Conservation (phyloP, 2,113 vertebrate species). For the Aegithalos caudatus region DNA sequence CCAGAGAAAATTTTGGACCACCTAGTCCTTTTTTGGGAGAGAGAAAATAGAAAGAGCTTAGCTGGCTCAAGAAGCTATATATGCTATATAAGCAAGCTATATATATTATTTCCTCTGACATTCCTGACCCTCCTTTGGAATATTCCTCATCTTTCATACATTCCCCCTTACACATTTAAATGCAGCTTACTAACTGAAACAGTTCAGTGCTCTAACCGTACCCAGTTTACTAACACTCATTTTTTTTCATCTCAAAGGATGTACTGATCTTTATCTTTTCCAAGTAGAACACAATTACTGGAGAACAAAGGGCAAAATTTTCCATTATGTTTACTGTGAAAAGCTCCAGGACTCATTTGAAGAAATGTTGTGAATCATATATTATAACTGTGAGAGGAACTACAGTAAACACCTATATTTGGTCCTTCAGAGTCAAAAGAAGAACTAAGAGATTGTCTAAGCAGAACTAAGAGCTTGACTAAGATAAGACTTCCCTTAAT, state of each 20-base stretch:
- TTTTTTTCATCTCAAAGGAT: neutral
- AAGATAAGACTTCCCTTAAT: neutral
- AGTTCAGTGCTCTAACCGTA: neutral
- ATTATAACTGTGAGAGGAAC: neutral
- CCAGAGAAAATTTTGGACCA: neutral
- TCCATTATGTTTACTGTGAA: neutral
- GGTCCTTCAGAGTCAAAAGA: neutral
- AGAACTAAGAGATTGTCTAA: neutral
- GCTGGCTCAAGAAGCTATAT: neutral
- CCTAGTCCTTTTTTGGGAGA: neutral
- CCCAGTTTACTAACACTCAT: neutral
- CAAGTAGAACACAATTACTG: neutral
- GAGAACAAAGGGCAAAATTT: neutral
- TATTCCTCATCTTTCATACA: neutral
- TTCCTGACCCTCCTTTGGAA: neutral
- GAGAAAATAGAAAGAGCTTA: neutral
- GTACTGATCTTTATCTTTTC: neutral
- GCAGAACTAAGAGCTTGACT: neutral
- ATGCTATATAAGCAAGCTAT: neutral
- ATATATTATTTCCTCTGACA: neutral
- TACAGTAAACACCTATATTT: neutral
- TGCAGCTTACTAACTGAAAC: neutral
- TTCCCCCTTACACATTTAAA: neutral
- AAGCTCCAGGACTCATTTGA: neutral
- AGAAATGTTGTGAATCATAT: neutral